These are phyloP conservation scores for Fistularia tabacaria DNA, from an alignment of 2,797 vertebrate genomes.

Conservation along the genomic window DNA sequence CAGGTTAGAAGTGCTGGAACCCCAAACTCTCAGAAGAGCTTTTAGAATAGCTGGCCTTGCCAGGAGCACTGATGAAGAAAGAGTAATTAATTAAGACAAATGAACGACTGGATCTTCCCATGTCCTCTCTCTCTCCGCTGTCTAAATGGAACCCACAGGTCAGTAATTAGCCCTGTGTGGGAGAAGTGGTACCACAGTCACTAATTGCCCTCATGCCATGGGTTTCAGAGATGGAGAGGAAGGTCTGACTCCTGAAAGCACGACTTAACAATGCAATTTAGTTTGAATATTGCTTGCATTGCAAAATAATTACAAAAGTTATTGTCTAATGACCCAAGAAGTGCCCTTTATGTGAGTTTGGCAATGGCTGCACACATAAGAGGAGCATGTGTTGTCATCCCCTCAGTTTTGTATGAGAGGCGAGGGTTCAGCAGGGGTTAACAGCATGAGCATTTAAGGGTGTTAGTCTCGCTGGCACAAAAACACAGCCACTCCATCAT, in stretches of 20 bases:
- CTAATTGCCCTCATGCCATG: constrained; percentile 65
- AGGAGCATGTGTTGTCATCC: constrained; percentile 46
- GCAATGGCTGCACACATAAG: constrained; percentile 32
- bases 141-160: constrained; percentile 74
- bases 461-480: constrained; percentile 70
- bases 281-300: constrained; percentile 13
- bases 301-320: constrained; percentile 10
- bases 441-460: constrained; percentile 72
- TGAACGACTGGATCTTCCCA: constrained; percentile 55
- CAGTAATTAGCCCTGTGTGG: constrained; percentile 73
- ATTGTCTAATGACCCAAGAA: not conserved
- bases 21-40: constrained; percentile 48
- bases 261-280: constrained; percentile 1
- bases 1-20: constrained; percentile 46
- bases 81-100: constrained; percentile 77
- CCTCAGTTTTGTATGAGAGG: constrained; percentile 55
- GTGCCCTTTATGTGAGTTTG: constrained; percentile 4
- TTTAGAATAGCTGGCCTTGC: constrained; percentile 60
- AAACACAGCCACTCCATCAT: constrained; percentile 74
- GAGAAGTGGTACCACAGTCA: constrained; percentile 48
- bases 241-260: not conserved
- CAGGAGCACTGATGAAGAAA: constrained; percentile 57
- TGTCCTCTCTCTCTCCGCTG: constrained; percentile 34
- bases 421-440: constrained; percentile 69
- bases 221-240: constrained; percentile 31